Evolutionary conservation across 2,797 vertebrate genomes (phyloP).

Genomic region (Chelonia mydas): DNA sequence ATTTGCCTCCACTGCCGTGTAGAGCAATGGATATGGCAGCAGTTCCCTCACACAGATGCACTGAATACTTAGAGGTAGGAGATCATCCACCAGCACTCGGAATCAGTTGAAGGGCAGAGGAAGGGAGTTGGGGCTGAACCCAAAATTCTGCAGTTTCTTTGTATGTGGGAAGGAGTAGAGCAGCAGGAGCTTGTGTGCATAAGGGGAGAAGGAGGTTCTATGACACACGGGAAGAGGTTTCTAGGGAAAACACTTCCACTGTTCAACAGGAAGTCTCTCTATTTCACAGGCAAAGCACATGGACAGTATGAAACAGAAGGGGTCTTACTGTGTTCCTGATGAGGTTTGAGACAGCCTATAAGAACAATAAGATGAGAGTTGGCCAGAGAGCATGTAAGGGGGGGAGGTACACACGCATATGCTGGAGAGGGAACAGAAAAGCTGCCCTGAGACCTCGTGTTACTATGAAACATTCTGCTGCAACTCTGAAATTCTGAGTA

Average conservation of each 20-base stretch:
- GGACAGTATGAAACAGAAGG: background rate
- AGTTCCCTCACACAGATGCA: background rate
- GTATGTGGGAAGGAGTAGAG: background rate
- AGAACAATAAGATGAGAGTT: background rate
- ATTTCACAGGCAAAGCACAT: background rate
- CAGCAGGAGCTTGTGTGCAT: background rate
- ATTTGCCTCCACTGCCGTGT: background rate
- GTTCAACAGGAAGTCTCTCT: background rate
- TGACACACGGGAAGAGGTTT: background rate
- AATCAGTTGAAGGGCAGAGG: background rate
- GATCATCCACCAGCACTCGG: background rate
- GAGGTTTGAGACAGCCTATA: background rate
- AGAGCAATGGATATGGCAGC: background rate
- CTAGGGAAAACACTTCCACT: background rate
- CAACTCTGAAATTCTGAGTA: background rate
- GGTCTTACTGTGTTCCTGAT: background rate
- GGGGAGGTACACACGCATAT: background rate
- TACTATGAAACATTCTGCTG: background rate
- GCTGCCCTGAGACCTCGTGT: background rate
- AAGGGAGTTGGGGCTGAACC: background rate
- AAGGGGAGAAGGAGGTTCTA: background rate
- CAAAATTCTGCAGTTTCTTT: background rate
- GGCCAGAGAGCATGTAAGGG: background rate
- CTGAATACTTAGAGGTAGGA: background rate
- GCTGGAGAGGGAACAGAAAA: background rate